A percentile compares a stretch with the other conserved stretches of the same genome.
phyloP scores from a whole-genome alignment of 2,888 invertebrate genomes.

The Acanthosoma haemorrhoidale region DNA sequence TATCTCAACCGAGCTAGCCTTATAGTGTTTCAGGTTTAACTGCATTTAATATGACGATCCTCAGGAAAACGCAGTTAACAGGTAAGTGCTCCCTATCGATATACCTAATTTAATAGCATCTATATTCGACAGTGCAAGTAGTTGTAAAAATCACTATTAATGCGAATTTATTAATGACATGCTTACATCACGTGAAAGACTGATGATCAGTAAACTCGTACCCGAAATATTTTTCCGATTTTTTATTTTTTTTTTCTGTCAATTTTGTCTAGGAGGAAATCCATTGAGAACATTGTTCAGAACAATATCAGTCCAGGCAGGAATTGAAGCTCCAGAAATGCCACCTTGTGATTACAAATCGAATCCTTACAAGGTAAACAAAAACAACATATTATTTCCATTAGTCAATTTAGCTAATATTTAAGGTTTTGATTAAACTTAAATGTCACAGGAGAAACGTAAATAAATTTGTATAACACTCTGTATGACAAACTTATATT shows the following conservation, averaged over 20 bases:
- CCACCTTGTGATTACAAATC: conserved; percentile 37
- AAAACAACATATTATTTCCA: no score
- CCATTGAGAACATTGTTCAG: background rate
- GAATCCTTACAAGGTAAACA: conserved; percentile 37
- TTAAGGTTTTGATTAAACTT: no score
- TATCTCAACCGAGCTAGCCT: no score
- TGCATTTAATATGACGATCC: background rate
- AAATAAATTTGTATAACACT: no score
- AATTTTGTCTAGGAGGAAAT: background rate
- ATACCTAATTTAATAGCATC: no score
- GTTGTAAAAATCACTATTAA: background rate
- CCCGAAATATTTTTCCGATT: background rate
- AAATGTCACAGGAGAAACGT: no score
- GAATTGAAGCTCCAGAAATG: conserved; percentile 35
- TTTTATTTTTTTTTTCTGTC: background rate
- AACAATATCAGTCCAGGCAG: background rate
- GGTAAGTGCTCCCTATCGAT: background rate
- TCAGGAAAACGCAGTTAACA: background rate
- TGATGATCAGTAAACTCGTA: background rate
- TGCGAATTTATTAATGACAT: background rate
- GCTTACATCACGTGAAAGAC: background rate
- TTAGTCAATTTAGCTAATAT: no score
- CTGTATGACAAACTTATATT: no score
- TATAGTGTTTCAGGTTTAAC: no score
- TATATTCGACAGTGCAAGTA: no score